These are phyloP conservation scores for Tigriopus japonicus DNA, from an alignment of 1,140 invertebrate species.

Conservation along the genomic window DNA sequence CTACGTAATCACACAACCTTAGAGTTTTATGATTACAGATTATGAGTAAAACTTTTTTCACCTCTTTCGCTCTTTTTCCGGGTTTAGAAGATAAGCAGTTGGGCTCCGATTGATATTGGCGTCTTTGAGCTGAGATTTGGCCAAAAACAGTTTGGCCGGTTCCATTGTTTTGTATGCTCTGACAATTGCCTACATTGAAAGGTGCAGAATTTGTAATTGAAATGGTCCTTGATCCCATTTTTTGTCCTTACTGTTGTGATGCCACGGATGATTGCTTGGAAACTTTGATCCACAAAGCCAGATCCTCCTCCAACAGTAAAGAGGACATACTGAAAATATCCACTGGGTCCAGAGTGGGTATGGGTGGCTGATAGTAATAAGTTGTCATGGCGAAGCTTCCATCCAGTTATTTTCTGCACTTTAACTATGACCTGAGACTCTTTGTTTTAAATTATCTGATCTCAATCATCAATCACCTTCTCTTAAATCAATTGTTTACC, in stretches of 20 bases:
- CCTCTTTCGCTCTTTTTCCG: constrained; percentile 52
- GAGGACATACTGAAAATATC: constrained; percentile 64
- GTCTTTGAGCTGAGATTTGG: constrained; percentile 45
- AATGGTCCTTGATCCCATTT: too few species aligned
- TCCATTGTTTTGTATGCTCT: constrained; percentile 47
- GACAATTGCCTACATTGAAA: constrained; percentile 63
- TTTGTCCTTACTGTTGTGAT: constrained; percentile 25
- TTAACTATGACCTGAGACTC: constrained; percentile 39
- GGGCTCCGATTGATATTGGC: constrained; percentile 83
- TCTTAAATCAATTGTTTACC: too few species aligned
- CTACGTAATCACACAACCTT: too few species aligned
- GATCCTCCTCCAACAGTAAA: constrained; percentile 57
- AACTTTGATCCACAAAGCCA: constrained; percentile 62
- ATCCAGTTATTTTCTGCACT: constrained; percentile 40
- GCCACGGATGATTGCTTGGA: constrained; percentile 48
- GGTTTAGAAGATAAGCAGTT: constrained; percentile 62
- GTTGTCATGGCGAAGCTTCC: constrained; percentile 51
- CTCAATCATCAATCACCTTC: constrained; percentile 8
- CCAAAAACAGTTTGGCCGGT: constrained; percentile 41
- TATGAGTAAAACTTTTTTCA: too few species aligned
- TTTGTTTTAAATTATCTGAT: background rate
- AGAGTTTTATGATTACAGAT: too few species aligned
- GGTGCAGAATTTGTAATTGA: too few species aligned
- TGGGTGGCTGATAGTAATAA: constrained; percentile 70
- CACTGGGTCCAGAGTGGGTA: constrained; percentile 67